These are phyloP conservation scores for Brachionus paranguensis DNA, from an alignment of 1,140 invertebrate species.

Conservation along the genomic window DNA sequence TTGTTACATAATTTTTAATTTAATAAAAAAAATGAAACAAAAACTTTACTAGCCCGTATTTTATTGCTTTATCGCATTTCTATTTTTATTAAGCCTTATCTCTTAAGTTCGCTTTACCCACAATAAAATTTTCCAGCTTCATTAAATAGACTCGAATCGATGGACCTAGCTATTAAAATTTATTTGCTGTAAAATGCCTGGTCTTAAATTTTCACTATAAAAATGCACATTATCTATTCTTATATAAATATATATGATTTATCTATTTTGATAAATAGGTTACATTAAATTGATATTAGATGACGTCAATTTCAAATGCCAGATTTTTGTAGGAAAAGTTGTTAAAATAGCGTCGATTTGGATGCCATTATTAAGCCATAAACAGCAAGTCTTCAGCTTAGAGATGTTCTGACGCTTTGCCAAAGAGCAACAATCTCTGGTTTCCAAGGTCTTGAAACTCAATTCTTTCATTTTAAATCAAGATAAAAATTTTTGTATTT, in stretches of 20 bases:
- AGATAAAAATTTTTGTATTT: background rate
- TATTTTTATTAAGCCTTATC: constrained; percentile 11
- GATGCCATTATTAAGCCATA: background rate
- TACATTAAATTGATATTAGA: background rate
- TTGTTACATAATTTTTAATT: constrained; percentile 26
- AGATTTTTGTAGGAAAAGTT: background rate
- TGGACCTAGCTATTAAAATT: background rate
- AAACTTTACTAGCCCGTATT: background rate
- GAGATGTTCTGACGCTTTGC: background rate
- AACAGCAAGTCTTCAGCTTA: background rate
- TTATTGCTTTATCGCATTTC: constrained; percentile 2
- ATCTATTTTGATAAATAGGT: background rate
- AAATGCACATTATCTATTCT: background rate
- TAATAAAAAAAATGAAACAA: background rate
- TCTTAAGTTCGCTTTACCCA: background rate
- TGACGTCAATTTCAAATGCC: background rate
- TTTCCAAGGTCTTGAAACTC: background rate
- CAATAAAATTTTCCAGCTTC: constrained; percentile 8
- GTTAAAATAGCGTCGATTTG: background rate
- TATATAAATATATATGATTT: background rate
- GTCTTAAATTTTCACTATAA: background rate
- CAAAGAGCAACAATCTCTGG: background rate
- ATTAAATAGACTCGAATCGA: background rate
- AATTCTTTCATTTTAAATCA: background rate
- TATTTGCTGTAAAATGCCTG: background rate